A percentile compares a stretch with the other conserved stretches of the same genome.
These are phyloP conservation scores for Morinoia aosen DNA, from an alignment of 2,888 invertebrate genomes.

Conservation along the genomic window DNA sequence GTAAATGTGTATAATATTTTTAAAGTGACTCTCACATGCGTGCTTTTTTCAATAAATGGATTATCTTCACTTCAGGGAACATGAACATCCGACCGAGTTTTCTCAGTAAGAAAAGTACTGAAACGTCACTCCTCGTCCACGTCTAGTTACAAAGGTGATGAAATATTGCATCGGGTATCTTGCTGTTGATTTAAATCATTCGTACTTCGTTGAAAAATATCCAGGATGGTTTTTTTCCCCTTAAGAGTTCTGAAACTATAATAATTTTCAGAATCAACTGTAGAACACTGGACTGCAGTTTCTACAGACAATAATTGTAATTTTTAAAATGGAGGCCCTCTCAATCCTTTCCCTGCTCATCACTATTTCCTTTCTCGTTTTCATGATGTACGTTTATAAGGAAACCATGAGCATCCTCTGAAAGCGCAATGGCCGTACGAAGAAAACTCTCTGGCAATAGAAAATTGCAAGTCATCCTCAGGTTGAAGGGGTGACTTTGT, in stretches of 20 bases:
- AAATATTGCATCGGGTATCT: not conserved
- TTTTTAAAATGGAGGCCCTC: not conserved
- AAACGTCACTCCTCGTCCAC: not conserved
- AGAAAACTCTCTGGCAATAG: not conserved
- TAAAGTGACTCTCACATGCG: not conserved
- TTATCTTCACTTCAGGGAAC: not conserved
- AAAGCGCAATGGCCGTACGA: not conserved
- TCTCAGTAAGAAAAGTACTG: not conserved
- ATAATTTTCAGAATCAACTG: not conserved
- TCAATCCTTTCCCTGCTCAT: not conserved
- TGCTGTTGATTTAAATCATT: not conserved
- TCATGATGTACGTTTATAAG: constrained; percentile 42
- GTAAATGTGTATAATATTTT: not conserved
- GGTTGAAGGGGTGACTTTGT: not conserved
- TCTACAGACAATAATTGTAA: not conserved
- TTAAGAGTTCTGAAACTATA: not conserved
- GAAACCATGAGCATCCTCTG: not conserved
- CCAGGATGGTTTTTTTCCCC: not conserved
- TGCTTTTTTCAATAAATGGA: not conserved
- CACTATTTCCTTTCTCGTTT: not conserved
- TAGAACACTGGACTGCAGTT: not conserved
- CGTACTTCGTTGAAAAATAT: not conserved
- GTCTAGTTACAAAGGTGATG: not conserved
- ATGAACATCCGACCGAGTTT: not conserved
- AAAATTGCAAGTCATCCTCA: not conserved